phyloP scores from a whole-genome alignment of 1,140 invertebrate genomes.

The Drosophila sp. region DNA sequence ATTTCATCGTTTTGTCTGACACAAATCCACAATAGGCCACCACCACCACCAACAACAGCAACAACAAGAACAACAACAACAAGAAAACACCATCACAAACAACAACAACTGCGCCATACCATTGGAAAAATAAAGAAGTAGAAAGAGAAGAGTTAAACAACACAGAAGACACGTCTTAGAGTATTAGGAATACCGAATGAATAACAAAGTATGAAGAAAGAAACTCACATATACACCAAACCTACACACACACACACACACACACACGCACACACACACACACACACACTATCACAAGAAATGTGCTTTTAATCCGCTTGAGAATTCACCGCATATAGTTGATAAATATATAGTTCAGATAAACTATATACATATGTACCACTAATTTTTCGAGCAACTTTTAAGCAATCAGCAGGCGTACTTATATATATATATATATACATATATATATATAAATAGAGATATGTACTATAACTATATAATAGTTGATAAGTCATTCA shows the following conservation, averaged over 20 bases:
- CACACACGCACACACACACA: conserved; percentile 19
- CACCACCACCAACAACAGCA: conserved; percentile 31
- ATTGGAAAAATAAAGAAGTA: conserved; percentile 67
- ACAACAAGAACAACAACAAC: conserved; percentile 43
- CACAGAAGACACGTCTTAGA: conserved; percentile 19
- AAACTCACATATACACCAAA: conserved; percentile 15
- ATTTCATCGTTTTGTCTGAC: conserved; percentile 37
- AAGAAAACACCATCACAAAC: conserved; percentile 45
- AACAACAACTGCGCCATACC: conserved; percentile 74
- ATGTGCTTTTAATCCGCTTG: conserved; percentile 77
- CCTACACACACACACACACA: conserved; percentile 19
- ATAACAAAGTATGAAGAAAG: neutral
- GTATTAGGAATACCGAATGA: conserved; percentile 3
- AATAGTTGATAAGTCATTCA: conserved; percentile 47
- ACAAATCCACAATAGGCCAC: conserved; percentile 15
- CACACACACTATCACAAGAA: conserved; percentile 22
- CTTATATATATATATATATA: conserved; percentile 37
- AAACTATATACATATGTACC: conserved; percentile 37
- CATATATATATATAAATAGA: conserved; percentile 18
- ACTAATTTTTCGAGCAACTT: conserved; percentile 82
- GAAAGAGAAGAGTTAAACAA: too few relatives aligned
- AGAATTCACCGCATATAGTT: conserved; percentile 61
- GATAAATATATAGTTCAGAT: conserved; percentile 33
- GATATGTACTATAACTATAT: conserved; percentile 9
- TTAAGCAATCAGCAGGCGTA: conserved; percentile 75